phyloP scores from a whole-genome alignment of 2,797 vertebrate genomes.

The Neomorphus geoffroyi region DNA sequence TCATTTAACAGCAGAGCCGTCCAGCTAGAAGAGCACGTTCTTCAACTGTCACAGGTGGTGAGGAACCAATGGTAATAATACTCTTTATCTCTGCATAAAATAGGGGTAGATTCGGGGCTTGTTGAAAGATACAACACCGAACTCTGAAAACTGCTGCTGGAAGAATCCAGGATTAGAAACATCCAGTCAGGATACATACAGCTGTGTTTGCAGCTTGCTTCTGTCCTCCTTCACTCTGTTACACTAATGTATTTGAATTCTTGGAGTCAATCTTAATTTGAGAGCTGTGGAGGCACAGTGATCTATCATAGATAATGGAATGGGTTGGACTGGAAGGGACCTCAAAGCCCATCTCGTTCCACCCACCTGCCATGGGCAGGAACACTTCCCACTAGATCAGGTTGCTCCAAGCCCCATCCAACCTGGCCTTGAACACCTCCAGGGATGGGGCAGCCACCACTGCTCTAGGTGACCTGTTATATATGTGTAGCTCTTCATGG shows the following conservation, averaged over 20 bases:
- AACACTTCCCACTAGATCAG: too few species aligned
- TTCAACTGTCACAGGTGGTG: slow-evolving; percentile 96
- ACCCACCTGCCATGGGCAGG: too few species aligned
- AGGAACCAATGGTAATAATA: slow-evolving; percentile 92
- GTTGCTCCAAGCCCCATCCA: too few species aligned
- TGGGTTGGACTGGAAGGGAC: too few species aligned
- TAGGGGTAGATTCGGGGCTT: not conserved
- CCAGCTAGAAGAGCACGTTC: slow-evolving; percentile 92
- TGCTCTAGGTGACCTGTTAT: too few species aligned
- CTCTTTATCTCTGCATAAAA: slow-evolving; percentile 35
- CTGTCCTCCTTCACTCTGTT: not conserved
- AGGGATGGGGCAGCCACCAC: too few species aligned
- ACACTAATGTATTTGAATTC: not conserved
- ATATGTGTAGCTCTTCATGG: not conserved
- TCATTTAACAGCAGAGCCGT: slow-evolving; percentile 91
- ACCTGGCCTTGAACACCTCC: too few species aligned
- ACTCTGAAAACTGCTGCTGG: not conserved
- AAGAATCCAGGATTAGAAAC: not conserved
- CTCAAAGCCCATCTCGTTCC: too few species aligned
- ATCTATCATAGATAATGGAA: too few species aligned
- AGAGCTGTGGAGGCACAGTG: not conserved
- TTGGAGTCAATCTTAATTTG: not conserved
- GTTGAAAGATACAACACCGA: not conserved
- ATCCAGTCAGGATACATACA: too few species aligned
- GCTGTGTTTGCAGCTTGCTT: not conserved